Conservation (phyloP, 2,888 invertebrate genomes). For the Conchocele bisecta region DNA sequence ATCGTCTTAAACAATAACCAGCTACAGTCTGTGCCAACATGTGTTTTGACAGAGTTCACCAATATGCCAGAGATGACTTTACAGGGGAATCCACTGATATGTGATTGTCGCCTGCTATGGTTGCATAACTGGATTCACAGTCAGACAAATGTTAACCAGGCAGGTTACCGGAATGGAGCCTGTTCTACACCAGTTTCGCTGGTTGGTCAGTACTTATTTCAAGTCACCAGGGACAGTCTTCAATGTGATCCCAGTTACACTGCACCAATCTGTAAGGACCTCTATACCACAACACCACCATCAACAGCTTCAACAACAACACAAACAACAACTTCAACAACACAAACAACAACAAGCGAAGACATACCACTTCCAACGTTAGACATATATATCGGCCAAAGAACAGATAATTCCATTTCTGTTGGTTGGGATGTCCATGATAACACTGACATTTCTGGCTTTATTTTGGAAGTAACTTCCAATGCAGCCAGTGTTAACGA, state of each 20-base stretch:
- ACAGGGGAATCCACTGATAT: slow-evolving; percentile 90
- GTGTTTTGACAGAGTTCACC: slow-evolving; percentile 67
- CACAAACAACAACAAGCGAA: not conserved
- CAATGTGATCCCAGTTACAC: slow-evolving; percentile 35
- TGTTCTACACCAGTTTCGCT: slow-evolving; percentile 47
- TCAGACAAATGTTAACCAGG: not conserved
- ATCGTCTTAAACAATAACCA: slow-evolving; percentile 63
- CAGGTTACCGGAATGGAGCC: slow-evolving; percentile 8
- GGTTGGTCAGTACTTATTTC: slow-evolving; percentile 21
- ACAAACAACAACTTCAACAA: slow-evolving; percentile 13
- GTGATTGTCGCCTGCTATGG: slow-evolving; percentile 93
- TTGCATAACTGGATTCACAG: slow-evolving; percentile 84
- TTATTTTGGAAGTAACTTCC: slow-evolving; percentile 32
- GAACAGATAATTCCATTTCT: slow-evolving; percentile 17
- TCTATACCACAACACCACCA: slow-evolving; percentile 53
- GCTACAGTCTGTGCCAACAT: slow-evolving; percentile 61
- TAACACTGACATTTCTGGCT: slow-evolving; percentile 46
- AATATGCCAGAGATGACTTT: slow-evolving; percentile 84
- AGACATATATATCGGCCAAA: slow-evolving; percentile 1
- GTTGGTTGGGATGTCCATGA: slow-evolving; percentile 42
- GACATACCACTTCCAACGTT: slow-evolving; percentile 35
- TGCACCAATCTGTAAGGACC: slow-evolving; percentile 42
- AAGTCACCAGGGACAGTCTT: slow-evolving; percentile 28
- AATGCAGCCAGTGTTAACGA: not conserved
- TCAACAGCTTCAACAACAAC: slow-evolving; percentile 35